These are phyloP conservation scores for Spodoptera frugiperda DNA, from an alignment of 1,140 invertebrate genomes.

Conservation along the genomic window DNA sequence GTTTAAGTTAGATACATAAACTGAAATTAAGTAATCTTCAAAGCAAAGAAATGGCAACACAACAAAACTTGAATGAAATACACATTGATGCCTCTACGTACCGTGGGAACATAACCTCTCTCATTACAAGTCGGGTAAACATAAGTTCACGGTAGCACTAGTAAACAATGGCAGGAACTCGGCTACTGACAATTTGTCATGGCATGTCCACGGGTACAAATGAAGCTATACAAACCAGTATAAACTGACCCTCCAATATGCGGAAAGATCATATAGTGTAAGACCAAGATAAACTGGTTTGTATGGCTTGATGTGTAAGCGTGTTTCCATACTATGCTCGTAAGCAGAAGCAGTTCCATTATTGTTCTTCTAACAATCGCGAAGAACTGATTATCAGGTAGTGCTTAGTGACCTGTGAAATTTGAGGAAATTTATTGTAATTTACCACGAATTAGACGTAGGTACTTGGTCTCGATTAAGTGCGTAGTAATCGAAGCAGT, in stretches of 20 bases:
- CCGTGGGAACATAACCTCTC: slow-evolving; percentile 61
- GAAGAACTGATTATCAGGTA: slow-evolving; percentile 51
- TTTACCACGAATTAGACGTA: not conserved
- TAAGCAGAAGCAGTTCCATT: slow-evolving; percentile 46
- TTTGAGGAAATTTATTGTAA: slow-evolving; percentile 36
- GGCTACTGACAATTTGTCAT: slow-evolving; percentile 66
- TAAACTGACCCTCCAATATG: too few species aligned
- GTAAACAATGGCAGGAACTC: slow-evolving; percentile 77
- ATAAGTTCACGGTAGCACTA: slow-evolving; percentile 60
- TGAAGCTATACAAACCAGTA: too few species aligned
- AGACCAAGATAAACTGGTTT: too few species aligned
- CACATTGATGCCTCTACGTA: not conserved
- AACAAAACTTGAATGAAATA: too few species aligned
- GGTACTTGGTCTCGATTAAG: not conserved
- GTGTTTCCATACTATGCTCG: too few species aligned
- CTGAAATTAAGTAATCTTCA: too few species aligned
- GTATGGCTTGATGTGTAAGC: too few species aligned
- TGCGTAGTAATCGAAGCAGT: too few species aligned
- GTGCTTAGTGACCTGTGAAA: slow-evolving; percentile 52
- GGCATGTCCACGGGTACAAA: slow-evolving; percentile 44
- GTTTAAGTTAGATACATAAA: too few species aligned
- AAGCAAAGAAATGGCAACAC: too few species aligned
- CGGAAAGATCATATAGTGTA: too few species aligned
- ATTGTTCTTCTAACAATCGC: slow-evolving; percentile 59
- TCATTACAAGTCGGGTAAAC: slow-evolving; percentile 57